A percentile compares a stretch with the other conserved stretches of the same genome.
Conservation (phyloP, 2,888 invertebrate genomes). For the Noctuana brunneofusca region DNA sequence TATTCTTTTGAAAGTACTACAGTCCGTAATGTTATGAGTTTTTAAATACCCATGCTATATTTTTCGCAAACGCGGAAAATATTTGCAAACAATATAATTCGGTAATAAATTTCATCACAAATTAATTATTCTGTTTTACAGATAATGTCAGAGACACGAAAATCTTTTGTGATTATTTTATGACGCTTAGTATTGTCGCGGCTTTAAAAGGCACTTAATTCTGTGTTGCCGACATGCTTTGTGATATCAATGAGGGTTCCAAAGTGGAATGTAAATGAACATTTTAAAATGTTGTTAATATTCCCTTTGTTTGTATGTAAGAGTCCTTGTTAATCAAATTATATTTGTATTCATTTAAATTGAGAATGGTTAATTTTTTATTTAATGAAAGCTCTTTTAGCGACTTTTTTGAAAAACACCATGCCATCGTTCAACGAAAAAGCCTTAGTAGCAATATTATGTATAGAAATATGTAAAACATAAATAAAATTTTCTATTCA, state of each 20-base stretch:
- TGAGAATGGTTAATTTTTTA: not conserved
- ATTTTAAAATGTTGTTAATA: conserved; percentile 11
- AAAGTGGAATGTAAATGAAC: conserved; percentile 22
- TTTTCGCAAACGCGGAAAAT: too few species aligned
- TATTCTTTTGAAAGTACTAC: too few species aligned
- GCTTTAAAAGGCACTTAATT: conserved; percentile 29
- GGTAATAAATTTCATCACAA: not conserved
- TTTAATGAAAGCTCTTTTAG: too few species aligned
- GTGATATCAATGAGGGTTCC: conserved; percentile 25
- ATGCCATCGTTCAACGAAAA: too few species aligned
- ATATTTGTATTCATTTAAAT: not conserved
- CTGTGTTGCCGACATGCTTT: conserved; percentile 19
- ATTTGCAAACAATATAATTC: too few species aligned
- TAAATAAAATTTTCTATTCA: too few species aligned
- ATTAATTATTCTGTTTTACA: conserved; percentile 15
- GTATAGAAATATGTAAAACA: too few species aligned
- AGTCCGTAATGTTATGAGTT: too few species aligned
- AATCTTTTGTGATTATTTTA: conserved; percentile 32
- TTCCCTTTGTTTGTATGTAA: conserved; percentile 3
- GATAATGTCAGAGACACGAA: conserved; percentile 1
- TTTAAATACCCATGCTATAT: too few species aligned
- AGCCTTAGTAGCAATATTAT: too few species aligned
- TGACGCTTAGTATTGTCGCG: conserved; percentile 26
- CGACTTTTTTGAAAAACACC: too few species aligned
- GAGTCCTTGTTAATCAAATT: not conserved